Evolutionary conservation across 2,888 invertebrate species (phyloP).

Genomic region (Conchocele bisecta): DNA sequence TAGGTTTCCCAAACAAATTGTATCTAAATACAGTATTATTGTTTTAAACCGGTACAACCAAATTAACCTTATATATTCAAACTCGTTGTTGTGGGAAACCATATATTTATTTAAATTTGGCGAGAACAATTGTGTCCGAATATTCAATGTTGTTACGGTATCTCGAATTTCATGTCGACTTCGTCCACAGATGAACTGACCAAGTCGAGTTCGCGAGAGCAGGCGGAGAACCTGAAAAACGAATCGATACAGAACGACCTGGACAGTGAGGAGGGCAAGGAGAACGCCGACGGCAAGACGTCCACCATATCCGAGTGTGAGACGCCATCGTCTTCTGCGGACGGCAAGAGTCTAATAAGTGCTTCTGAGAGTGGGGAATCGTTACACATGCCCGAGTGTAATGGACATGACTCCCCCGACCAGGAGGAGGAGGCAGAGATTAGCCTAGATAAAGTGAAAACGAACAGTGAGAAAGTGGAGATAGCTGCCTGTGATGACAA

Average conservation of each 20-base stretch:
- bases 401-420: conserved; percentile 66
- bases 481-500: conserved; percentile 56
- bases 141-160: too few relatives aligned
- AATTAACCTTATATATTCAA: too few relatives aligned
- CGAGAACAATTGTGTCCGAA: too few relatives aligned
- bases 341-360: not conserved
- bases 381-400: conserved; percentile 63
- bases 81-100: too few relatives aligned
- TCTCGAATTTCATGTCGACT: not conserved
- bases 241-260: conserved; percentile 57
- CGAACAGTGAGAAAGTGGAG: conserved; percentile 11
- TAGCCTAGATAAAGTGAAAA: conserved; percentile 19
- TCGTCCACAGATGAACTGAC: conserved; percentile 34
- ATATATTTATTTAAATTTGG: too few relatives aligned
- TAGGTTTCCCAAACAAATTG: too few relatives aligned
- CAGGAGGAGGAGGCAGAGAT: conserved; percentile 43
- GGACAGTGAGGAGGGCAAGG: conserved; percentile 47
- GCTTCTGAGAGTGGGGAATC: conserved; percentile 50
- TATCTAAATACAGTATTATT: too few relatives aligned
- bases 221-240: conserved; percentile 57
- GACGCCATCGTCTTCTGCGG: conserved; percentile 42
- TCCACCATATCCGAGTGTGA: conserved; percentile 60
- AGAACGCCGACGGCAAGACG: conserved; percentile 51
- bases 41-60: too few relatives aligned
- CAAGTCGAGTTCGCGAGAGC: conserved; percentile 43